Conservation (phyloP, 2,888 invertebrate species). For the Chrysopilus asiliformis region DNA sequence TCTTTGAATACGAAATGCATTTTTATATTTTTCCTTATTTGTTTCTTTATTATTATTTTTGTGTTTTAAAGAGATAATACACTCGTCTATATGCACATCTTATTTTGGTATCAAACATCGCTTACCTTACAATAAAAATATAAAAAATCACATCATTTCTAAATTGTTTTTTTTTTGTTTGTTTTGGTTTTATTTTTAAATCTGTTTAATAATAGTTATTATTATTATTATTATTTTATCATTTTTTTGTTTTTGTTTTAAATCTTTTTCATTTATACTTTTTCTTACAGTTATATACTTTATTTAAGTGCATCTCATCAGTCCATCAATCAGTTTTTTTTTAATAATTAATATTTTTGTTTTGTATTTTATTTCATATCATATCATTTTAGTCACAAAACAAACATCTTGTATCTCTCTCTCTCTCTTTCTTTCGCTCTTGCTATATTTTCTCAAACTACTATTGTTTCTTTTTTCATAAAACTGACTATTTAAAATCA, state of each 20-base stretch:
- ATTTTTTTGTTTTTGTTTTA: too few relatives aligned
- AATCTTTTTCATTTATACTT: too few relatives aligned
- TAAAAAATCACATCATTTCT: conserved; percentile 15
- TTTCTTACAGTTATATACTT: conserved; percentile 12
- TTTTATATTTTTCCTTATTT: too few relatives aligned
- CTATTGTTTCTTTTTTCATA: not conserved
- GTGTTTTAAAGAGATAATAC: conserved; percentile 8
- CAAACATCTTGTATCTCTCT: too few relatives aligned
- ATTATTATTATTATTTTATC: too few relatives aligned
- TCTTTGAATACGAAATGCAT: too few relatives aligned
- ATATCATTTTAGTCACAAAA: conserved; percentile 1
- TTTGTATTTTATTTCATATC: conserved; percentile 2
- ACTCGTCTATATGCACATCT: conserved; percentile 11
- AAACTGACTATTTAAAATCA: too few relatives aligned
- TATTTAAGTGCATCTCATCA: conserved; percentile 14
- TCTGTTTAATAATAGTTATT: too few relatives aligned
- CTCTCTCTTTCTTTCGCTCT: too few relatives aligned
- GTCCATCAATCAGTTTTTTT: conserved; percentile 13
- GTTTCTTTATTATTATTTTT: too few relatives aligned
- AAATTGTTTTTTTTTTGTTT: conserved; percentile 12
- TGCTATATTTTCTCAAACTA: conserved; percentile 2
- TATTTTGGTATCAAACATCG: conserved; percentile 14
- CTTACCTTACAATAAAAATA: conserved; percentile 14
- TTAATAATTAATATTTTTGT: too few relatives aligned
- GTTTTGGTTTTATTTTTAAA: too few relatives aligned